These are phyloP conservation scores for Sesia apiformis DNA, from an alignment of 2,888 invertebrate genomes.

Conservation along the genomic window DNA sequence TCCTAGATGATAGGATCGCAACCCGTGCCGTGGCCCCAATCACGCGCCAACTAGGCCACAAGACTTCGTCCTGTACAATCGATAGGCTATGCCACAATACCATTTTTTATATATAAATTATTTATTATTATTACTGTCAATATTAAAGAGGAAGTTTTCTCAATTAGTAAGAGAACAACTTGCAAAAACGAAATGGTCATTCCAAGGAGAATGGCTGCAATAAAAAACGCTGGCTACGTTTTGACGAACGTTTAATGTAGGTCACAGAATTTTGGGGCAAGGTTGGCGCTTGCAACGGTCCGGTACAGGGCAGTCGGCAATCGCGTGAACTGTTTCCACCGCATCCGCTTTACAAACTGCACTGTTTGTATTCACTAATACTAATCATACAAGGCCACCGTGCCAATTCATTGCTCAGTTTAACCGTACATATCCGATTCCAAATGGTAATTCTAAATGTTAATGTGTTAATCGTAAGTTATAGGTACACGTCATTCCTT, in stretches of 20 bases:
- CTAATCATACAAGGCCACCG: constrained; percentile 58
- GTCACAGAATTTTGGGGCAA: constrained; percentile 69
- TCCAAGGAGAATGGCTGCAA: constrained; percentile 38
- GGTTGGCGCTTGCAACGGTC: constrained; percentile 49
- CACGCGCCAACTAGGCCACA: constrained; percentile 55
- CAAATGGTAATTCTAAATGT: constrained; percentile 9
- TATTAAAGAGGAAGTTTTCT: no score
- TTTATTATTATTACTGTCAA: no score
- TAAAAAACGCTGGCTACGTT: constrained; percentile 60
- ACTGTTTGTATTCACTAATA: constrained; percentile 50
- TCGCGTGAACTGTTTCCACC: constrained; percentile 47
- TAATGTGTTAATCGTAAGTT: not conserved
- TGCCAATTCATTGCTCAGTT: constrained; percentile 50
- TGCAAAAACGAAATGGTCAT: constrained; percentile 19
- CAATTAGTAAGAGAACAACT: not conserved
- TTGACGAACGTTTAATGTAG: constrained; percentile 66
- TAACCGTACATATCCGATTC: constrained; percentile 54
- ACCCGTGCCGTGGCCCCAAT: constrained; percentile 24
- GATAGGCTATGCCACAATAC: constrained; percentile 14
- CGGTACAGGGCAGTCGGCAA: constrained; percentile 5
- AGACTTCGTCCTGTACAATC: constrained; percentile 51
- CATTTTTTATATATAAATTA: no score
- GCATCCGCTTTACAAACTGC: constrained; percentile 59
- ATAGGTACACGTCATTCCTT: no score
- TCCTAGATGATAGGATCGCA: constrained; percentile 37